Evolutionary conservation across 2,113 vertebrate genomes (phyloP).

Genomic region (Geothlypis trichas): DNA sequence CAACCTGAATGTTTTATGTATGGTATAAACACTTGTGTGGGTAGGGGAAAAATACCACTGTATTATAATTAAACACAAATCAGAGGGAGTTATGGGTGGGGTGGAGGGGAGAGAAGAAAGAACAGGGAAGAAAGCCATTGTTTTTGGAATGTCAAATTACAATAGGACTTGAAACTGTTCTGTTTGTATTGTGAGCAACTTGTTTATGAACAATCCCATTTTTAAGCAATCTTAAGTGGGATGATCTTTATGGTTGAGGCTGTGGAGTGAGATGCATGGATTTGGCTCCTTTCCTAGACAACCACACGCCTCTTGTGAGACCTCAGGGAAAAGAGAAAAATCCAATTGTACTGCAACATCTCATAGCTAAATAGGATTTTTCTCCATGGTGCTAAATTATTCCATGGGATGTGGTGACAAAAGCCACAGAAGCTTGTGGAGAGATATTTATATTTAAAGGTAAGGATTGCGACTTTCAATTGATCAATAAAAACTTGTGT

Average conservation of each 20-base stretch:
- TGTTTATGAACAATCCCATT: neutral
- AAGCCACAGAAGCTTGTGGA: neutral
- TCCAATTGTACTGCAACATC: neutral
- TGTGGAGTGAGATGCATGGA: neutral
- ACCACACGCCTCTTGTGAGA: rapidly evolving
- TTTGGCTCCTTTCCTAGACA: neutral
- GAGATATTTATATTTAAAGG: neutral
- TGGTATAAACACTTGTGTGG: slow-evolving; percentile 13
- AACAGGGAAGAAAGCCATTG: slow-evolving; percentile 25
- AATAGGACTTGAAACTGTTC: neutral
- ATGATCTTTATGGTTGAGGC: neutral
- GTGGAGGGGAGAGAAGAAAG: neutral
- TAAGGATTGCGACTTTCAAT: neutral
- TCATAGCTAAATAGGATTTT: neutral
- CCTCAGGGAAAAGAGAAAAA: neutral
- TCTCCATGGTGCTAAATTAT: neutral
- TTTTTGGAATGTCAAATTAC: neutral
- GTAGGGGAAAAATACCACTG: neutral
- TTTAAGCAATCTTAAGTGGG: neutral
- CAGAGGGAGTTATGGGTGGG: neutral
- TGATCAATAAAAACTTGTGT: neutral
- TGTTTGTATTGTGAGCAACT: neutral
- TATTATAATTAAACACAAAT: neutral
- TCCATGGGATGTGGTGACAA: neutral
- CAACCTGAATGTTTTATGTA: neutral